Evolutionary conservation across 92 coral and sea anemone species (phyloP).

Genomic region (Zoanthus sociatus): DNA sequence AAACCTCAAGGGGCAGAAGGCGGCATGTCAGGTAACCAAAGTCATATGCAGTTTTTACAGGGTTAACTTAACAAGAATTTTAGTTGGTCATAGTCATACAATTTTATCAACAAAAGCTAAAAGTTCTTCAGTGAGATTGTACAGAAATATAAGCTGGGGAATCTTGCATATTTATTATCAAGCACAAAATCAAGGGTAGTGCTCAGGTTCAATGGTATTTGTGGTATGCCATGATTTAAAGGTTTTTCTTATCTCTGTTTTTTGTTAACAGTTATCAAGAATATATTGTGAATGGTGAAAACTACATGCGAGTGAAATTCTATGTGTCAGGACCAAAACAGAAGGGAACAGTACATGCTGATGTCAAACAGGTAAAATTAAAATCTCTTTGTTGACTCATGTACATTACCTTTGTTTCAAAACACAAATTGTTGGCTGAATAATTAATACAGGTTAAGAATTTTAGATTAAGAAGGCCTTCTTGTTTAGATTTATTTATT

Average conservation of each 20-base stretch:
- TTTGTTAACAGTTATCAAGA: slow-evolving; percentile 84
- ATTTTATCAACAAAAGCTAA: background rate
- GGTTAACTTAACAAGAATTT: no score
- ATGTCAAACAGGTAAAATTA: slow-evolving; percentile 88
- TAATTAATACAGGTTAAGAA: no score
- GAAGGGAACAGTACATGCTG: slow-evolving; percentile 97
- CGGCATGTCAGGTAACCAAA: slow-evolving; percentile 90
- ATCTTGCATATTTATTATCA: no score
- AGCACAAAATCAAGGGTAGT: no score
- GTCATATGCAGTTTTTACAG: no score
- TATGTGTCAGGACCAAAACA: slow-evolving; percentile 84
- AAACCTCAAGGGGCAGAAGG: slow-evolving; percentile 92
- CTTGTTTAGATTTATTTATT: background rate
- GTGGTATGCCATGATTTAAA: no score
- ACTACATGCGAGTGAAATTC: slow-evolving; percentile 98
- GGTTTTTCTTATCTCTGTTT: background rate
- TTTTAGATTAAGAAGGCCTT: background rate
- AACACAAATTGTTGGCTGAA: no score
- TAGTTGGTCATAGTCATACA: background rate
- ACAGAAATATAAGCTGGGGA: no score
- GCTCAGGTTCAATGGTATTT: no score
- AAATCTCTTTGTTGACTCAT: background rate
- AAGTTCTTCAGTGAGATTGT: no score
- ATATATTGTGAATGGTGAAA: slow-evolving; percentile 93
- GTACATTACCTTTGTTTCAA: no score